phyloP scores from a whole-genome alignment of 2,113 vertebrate species.

The Xenopus laevis region DNA sequence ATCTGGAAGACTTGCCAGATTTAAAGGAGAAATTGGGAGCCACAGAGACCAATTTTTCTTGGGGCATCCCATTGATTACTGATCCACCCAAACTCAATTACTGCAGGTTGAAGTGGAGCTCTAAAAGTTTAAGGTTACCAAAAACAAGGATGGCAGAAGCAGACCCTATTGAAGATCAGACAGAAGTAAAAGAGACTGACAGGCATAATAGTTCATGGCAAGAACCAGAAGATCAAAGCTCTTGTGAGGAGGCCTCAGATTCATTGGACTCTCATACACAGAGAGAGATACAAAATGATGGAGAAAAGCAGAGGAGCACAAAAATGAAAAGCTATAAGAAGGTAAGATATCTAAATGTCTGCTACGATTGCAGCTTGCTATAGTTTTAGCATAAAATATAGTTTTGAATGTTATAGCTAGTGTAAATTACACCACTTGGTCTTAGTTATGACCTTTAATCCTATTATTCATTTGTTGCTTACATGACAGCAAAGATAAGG shows the following conservation, averaged over 20 bases:
- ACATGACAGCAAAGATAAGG: no score
- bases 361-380: no score
- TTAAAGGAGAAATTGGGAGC: constrained; percentile 4
- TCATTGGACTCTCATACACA: neutral
- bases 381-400: no score
- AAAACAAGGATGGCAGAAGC: constrained; percentile 5
- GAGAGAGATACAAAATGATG: constrained; percentile 10
- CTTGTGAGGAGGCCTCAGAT: neutral
- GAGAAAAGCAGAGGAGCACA: constrained; percentile 22
- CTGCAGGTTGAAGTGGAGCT: constrained; percentile 31
- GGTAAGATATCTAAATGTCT: constrained; percentile 1
- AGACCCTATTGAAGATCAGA: neutral
- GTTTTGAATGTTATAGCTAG: no score
- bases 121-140: constrained; percentile 27
- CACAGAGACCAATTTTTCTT: constrained; percentile 22
- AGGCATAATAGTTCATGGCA: neutral
- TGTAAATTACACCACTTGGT: neutral
- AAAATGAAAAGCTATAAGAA: constrained; percentile 39
- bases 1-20: constrained; percentile 1
- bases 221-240: neutral
- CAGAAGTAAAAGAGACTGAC: neutral
- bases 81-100: constrained; percentile 28
- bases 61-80: constrained; percentile 25
- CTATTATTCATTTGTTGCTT: no score
- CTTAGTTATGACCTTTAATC: neutral